These are phyloP conservation scores for Caenorhabditis virilis DNA, from an alignment of 2,888 invertebrate genomes.

Conservation along the genomic window DNA sequence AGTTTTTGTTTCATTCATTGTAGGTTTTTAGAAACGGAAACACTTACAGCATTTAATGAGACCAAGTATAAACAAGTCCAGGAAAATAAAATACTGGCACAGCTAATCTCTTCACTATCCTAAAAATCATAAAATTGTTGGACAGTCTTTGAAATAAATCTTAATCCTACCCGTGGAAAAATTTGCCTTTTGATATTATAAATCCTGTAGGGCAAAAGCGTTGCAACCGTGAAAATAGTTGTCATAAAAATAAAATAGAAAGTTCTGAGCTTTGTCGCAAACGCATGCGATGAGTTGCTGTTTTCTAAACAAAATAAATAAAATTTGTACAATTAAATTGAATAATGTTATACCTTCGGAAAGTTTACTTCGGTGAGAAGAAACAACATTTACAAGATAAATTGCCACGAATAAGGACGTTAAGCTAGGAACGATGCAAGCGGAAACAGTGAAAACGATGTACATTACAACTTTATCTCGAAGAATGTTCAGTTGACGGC, in stretches of 20 bases:
- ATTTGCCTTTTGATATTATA: conserved; percentile 41
- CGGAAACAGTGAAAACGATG: conserved; percentile 53
- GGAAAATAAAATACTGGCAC: conserved; percentile 49
- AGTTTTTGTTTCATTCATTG: neutral
- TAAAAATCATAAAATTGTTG: too few species aligned
- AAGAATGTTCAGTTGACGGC: conserved; percentile 36
- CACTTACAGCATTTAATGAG: conserved; percentile 62
- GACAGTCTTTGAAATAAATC: too few species aligned
- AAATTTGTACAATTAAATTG: neutral
- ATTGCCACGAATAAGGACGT: conserved; percentile 64
- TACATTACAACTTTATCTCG: conserved; percentile 45
- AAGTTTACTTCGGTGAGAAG: conserved; percentile 57
- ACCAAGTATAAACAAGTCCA: conserved; percentile 62
- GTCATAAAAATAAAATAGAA: conserved; percentile 69
- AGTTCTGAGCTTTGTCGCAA: conserved; percentile 59
- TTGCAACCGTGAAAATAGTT: conserved; percentile 61
- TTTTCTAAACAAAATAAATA: conserved; percentile 19
- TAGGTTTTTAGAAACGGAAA: neutral
- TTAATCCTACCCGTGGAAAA: conserved; percentile 13
- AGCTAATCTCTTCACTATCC: conserved; percentile 29
- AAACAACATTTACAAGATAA: conserved; percentile 64
- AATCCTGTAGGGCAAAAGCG: conserved; percentile 63
- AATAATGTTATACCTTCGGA: conserved; percentile 22
- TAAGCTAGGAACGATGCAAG: conserved; percentile 62
- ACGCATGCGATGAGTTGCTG: conserved; percentile 41